Conservation (phyloP, 1,140 invertebrate genomes). For the Lasaia peninsularis region DNA sequence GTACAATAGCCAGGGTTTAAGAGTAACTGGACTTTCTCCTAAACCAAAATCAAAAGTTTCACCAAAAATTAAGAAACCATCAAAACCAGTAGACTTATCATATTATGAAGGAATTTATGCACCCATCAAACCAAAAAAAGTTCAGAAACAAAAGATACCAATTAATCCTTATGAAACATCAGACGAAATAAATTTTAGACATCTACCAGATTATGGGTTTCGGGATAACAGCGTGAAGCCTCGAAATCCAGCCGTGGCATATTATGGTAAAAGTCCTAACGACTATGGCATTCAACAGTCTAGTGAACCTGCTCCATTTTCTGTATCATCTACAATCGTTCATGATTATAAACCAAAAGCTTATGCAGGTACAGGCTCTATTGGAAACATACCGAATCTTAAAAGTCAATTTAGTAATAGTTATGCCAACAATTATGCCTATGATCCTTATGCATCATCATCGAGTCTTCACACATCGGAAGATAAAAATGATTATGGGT, state of each 20-base stretch:
- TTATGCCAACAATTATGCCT: conserved; percentile 54
- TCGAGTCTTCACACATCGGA: conserved; percentile 48
- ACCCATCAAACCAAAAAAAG: conserved; percentile 35
- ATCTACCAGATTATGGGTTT: conserved; percentile 42
- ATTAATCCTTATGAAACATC: conserved; percentile 35
- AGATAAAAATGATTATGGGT: conserved; percentile 43
- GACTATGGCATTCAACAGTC: conserved; percentile 39
- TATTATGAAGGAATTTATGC: conserved; percentile 65
- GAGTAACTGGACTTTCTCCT: conserved; percentile 38
- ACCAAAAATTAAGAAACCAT: conserved; percentile 38
- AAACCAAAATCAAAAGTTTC: conserved; percentile 41
- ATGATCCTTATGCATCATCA: conserved; percentile 55
- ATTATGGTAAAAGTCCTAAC: conserved; percentile 38
- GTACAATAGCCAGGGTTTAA: conserved; percentile 56
- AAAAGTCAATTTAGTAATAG: conserved; percentile 48
- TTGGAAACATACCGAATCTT: conserved; percentile 46
- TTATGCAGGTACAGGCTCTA: conserved; percentile 27
- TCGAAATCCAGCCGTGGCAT: conserved; percentile 33
- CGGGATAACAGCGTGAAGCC: conserved; percentile 43
- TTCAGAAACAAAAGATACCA: conserved; percentile 32
- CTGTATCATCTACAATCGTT: conserved; percentile 53
- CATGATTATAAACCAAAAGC: conserved; percentile 59
- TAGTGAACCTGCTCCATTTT: conserved; percentile 46
- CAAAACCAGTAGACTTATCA: conserved; percentile 50
- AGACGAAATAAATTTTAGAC: conserved; percentile 41